phyloP scores from a whole-genome alignment of 2,797 vertebrate genomes.

The Sternarchorhynchus goeldii region DNA sequence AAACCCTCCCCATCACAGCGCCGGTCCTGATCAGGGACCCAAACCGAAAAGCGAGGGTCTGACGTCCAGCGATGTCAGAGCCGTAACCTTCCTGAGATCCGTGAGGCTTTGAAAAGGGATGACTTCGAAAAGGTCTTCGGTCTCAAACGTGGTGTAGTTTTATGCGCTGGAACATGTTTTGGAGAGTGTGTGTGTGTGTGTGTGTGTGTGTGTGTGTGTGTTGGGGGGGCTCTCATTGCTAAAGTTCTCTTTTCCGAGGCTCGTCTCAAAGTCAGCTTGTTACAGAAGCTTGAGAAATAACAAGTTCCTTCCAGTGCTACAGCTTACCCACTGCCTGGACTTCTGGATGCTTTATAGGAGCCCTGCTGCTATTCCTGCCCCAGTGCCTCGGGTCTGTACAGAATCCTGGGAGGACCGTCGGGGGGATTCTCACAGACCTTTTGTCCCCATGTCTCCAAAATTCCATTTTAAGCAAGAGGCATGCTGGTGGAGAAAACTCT shows the following conservation, averaged over 20 bases:
- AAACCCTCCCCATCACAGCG: no score
- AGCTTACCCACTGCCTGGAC: background rate
- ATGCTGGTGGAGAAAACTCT: background rate
- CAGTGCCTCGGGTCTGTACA: background rate
- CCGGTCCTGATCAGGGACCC: no score
- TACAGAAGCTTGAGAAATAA: background rate
- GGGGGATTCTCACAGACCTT: constrained; percentile 3
- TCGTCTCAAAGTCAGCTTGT: background rate
- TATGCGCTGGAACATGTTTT: no score
- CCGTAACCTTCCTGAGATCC: no score
- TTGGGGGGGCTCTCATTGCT: no score
- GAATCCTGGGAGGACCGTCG: background rate
- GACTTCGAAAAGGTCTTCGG: no score
- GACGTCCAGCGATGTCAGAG: no score
- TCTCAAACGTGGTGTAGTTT: no score
- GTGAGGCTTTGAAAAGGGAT: no score
- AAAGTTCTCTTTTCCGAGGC: background rate
- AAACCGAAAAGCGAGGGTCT: no score
- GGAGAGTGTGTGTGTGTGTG: no score
- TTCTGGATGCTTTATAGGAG: background rate
- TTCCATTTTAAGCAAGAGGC: constrained; percentile 13
- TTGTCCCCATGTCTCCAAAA: constrained; percentile 21
- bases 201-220: no score
- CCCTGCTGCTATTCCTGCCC: background rate
- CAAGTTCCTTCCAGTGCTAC: background rate